Evolutionary conservation across 2,888 invertebrate species (phyloP).

Genomic region (Plagodis dolabraria): DNA sequence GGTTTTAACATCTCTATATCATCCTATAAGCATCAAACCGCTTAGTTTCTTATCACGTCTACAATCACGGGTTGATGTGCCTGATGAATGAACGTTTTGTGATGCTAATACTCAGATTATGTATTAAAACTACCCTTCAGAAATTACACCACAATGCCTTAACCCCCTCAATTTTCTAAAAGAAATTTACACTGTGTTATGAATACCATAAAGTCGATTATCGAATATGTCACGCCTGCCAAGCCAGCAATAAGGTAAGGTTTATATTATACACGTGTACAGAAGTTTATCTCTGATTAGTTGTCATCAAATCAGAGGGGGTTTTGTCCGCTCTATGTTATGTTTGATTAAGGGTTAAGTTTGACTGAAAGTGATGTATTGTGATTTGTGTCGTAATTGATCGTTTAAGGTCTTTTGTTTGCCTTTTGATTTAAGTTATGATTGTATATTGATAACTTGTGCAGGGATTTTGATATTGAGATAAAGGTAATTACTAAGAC

Average conservation of each 20-base stretch:
- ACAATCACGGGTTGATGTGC: constrained; percentile 71
- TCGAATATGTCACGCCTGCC: constrained; percentile 37
- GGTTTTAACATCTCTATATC: constrained; percentile 52
- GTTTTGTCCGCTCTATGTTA: constrained; percentile 42
- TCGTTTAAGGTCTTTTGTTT: constrained; percentile 39
- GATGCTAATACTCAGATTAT: constrained; percentile 58
- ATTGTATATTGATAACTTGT: constrained; percentile 16
- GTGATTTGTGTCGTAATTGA: constrained; percentile 48
- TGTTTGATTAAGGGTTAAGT: constrained; percentile 55
- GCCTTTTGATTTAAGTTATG: constrained; percentile 34
- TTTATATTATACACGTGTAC: constrained; percentile 69
- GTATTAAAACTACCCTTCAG: constrained; percentile 37
- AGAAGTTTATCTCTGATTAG: constrained; percentile 65
- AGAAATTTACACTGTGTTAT: constrained; percentile 12
- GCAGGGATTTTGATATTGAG: constrained; percentile 5
- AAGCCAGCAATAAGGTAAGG: constrained; percentile 55
- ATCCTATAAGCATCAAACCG: constrained; percentile 34
- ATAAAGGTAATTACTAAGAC: constrained; percentile 2
- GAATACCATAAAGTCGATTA: constrained; percentile 8
- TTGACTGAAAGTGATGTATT: constrained; percentile 79
- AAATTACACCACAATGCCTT: constrained; percentile 15
- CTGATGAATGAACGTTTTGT: constrained; percentile 82
- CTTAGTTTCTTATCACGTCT: constrained; percentile 60
- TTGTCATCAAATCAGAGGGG: constrained; percentile 39
- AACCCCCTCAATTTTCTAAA: neutral